A percentile compares a stretch with the other conserved stretches of the same genome.
Conservation (phyloP, 2,113 vertebrate genomes). For the Chaetops frenatus region DNA sequence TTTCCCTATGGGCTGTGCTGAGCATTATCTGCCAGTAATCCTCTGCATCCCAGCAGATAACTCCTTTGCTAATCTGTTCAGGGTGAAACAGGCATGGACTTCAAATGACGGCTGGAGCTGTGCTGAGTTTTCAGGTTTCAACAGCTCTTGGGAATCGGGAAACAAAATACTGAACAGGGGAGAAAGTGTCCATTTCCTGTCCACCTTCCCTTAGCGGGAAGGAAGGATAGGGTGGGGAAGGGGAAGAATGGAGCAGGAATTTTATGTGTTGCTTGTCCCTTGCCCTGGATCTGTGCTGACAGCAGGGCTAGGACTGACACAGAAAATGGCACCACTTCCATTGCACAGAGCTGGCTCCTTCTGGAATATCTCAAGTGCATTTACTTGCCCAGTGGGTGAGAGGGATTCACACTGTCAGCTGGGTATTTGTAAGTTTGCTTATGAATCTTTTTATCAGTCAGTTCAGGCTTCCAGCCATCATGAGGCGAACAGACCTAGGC, state of each 20-base stretch:
- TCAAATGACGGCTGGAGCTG: not conserved
- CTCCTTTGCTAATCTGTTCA: not conserved
- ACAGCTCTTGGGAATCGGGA: not conserved
- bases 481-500: not conserved
- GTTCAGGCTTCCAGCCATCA: not conserved
- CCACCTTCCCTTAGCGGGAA: not conserved
- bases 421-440: not conserved
- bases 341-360: not conserved
- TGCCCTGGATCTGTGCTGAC: not conserved
- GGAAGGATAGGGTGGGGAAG: not conserved
- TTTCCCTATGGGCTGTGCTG: not conserved
- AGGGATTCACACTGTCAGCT: not conserved
- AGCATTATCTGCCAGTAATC: not conserved
- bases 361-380: constrained; percentile 10
- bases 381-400: constrained; percentile 22
- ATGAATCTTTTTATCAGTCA: not conserved
- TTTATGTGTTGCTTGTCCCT: not conserved
- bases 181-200: not conserved
- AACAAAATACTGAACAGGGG: not conserved
- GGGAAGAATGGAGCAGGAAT: not conserved
- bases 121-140: not conserved
- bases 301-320: not conserved
- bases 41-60: not conserved
- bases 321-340: not conserved
- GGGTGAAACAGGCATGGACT: not conserved